phyloP scores from a whole-genome alignment of 2,888 invertebrate genomes.

The Sphaerophoria rueppellii region DNA sequence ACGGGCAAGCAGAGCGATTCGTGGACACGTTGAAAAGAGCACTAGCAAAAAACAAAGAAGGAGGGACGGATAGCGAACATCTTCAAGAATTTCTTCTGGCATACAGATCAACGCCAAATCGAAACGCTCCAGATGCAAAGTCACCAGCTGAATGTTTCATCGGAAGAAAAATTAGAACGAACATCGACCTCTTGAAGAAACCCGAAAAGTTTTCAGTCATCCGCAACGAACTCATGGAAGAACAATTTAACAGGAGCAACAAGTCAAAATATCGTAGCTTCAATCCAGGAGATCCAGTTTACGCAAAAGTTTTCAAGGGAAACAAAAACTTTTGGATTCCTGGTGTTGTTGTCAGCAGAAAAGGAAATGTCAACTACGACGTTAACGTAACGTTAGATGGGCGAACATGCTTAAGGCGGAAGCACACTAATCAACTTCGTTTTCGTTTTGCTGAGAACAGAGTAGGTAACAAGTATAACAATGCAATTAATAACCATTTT shows the following conservation, averaged over 20 bases:
- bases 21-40: slow-evolving; percentile 72
- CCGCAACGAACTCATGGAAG: background rate
- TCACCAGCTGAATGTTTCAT: slow-evolving; percentile 69
- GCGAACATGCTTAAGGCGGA: slow-evolving; percentile 45
- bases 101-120: slow-evolving; percentile 71
- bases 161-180: slow-evolving; percentile 63
- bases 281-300: slow-evolving; percentile 49
- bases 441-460: slow-evolving; percentile 4
- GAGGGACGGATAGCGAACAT: slow-evolving; percentile 52
- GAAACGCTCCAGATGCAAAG: slow-evolving; percentile 57
- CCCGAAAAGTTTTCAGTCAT: slow-evolving; percentile 32
- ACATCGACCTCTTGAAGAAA: slow-evolving; percentile 61
- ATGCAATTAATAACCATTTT: no score
- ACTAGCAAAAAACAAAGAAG: slow-evolving; percentile 62
- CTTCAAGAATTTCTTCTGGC: slow-evolving; percentile 66
- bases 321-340: slow-evolving; percentile 55
- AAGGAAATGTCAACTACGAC: slow-evolving; percentile 65
- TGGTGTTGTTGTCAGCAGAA: slow-evolving; percentile 51
- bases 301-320: slow-evolving; percentile 41
- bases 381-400: slow-evolving; percentile 52
- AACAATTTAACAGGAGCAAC: background rate
- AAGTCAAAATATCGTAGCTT: slow-evolving; percentile 1
- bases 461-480: no score
- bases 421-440: slow-evolving; percentile 60
- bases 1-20: slow-evolving; percentile 74